Evolutionary conservation across 1,140 invertebrate species (phyloP).

Genomic region (Drosophila yakuba): DNA sequence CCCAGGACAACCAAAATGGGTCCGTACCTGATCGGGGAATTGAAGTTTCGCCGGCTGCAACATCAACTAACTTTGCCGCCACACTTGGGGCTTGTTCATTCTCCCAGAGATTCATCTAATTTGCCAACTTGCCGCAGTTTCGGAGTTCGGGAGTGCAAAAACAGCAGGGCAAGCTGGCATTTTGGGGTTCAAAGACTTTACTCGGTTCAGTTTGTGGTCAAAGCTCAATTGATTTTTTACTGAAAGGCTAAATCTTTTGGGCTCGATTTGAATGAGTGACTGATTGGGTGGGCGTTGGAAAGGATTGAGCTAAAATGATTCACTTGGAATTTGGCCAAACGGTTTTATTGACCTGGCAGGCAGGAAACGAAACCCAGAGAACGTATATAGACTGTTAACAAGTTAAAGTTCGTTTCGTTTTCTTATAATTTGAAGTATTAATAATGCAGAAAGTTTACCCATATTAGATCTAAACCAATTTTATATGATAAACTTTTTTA

Average conservation of each 20-base stretch:
- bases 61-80: constrained; percentile 66
- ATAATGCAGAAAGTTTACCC: too few relatives aligned
- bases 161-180: constrained; percentile 6
- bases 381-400: too few relatives aligned
- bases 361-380: background rate
- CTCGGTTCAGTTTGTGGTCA: constrained; percentile 23
- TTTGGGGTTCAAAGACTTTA: constrained; percentile 26
- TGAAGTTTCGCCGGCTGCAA: constrained; percentile 33
- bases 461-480: background rate
- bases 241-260: constrained; percentile 25
- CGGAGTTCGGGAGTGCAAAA: background rate
- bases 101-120: constrained; percentile 57
- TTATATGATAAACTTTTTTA: background rate
- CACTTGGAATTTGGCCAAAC: background rate
- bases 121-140: constrained; percentile 52
- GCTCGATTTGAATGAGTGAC: constrained; percentile 20
- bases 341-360: background rate
- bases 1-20: background rate
- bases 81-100: constrained; percentile 55
- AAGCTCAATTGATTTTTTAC: constrained; percentile 42
- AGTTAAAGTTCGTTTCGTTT: too few relatives aligned
- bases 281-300: constrained; percentile 21
- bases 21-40: constrained; percentile 52
- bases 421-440: too few relatives aligned
- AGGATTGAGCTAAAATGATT: background rate